A percentile compares a stretch with the other conserved stretches of the same genome.
Evolutionary conservation across 2,888 invertebrate genomes (phyloP).

Genomic region (Ectropis crepuscularia): DNA sequence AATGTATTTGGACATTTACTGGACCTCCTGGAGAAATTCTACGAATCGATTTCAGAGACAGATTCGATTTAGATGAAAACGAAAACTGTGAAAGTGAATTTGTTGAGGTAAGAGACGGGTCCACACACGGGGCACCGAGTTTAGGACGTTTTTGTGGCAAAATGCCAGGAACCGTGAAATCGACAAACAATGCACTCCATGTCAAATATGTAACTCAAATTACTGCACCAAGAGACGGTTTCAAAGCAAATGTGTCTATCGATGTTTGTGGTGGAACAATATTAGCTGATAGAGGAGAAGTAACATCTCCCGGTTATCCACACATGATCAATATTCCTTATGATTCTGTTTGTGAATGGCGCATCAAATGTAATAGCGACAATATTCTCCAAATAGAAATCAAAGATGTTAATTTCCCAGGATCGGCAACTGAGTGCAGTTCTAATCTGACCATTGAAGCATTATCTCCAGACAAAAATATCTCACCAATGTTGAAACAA

Average conservation of each 20-base stretch:
- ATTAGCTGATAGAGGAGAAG: conserved; percentile 82
- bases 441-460: conserved; percentile 71
- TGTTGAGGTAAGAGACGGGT: conserved; percentile 94
- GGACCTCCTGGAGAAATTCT: conserved; percentile 90
- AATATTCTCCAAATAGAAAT: conserved; percentile 56
- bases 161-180: conserved; percentile 85
- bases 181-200: conserved; percentile 87
- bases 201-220: conserved; percentile 89
- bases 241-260: conserved; percentile 88
- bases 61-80: conserved; percentile 87
- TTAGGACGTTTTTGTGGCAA: conserved; percentile 87
- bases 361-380: conserved; percentile 77
- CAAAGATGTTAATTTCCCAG: conserved; percentile 58
- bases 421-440: conserved; percentile 59
- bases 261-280: conserved; percentile 88
- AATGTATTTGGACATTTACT: conserved; percentile 92
- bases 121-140: conserved; percentile 87
- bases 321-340: conserved; percentile 74
- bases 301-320: conserved; percentile 89
- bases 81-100: conserved; percentile 82
- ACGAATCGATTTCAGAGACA: conserved; percentile 89
- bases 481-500: conserved; percentile 55
- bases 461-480: conserved; percentile 57
- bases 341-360: conserved; percentile 89
- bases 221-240: conserved; percentile 90